Conservation (phyloP, 2,113 vertebrate genomes). For the Psilopsiagon aymara region DNA sequence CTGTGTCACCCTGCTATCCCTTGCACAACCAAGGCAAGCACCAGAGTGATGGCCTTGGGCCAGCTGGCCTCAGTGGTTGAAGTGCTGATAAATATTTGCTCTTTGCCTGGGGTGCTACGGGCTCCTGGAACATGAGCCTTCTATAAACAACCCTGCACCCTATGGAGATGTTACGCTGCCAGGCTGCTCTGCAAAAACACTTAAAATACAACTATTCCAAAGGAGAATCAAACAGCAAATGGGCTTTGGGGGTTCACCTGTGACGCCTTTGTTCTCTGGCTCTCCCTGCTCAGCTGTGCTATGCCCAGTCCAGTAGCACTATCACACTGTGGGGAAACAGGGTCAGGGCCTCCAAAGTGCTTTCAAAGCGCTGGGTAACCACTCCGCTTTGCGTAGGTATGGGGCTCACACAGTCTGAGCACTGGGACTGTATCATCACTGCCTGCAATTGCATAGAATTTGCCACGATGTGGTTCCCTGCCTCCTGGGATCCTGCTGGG, state of each 20-base stretch:
- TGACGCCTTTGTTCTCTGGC: not conserved
- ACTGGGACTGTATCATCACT: not conserved
- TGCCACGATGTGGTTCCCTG: not conserved
- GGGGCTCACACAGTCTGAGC: not conserved
- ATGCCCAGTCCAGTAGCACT: not conserved
- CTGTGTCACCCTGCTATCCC: not conserved
- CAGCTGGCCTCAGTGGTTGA: conserved; percentile 5
- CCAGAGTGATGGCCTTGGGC: conserved; percentile 13
- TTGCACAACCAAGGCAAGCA: not conserved
- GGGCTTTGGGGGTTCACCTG: not conserved
- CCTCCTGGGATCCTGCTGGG: not conserved
- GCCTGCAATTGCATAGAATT: not conserved
- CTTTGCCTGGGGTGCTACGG: not conserved
- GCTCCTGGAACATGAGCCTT: not conserved
- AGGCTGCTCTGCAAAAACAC: conserved; percentile 8
- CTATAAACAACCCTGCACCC: not conserved
- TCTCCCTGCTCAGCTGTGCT: not conserved
- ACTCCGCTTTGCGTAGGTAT: fast-evolving
- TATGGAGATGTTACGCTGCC: not conserved
- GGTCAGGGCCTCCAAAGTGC: not conserved
- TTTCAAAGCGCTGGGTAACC: not conserved
- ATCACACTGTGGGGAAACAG: not conserved
- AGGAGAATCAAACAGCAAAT: not conserved
- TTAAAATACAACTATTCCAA: conserved; percentile 24
- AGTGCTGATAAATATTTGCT: conserved; percentile 51